Base-by-base conservation (phyloP, 2,797 vertebrate species). In the Lagorchestes hirsutus region DNA sequence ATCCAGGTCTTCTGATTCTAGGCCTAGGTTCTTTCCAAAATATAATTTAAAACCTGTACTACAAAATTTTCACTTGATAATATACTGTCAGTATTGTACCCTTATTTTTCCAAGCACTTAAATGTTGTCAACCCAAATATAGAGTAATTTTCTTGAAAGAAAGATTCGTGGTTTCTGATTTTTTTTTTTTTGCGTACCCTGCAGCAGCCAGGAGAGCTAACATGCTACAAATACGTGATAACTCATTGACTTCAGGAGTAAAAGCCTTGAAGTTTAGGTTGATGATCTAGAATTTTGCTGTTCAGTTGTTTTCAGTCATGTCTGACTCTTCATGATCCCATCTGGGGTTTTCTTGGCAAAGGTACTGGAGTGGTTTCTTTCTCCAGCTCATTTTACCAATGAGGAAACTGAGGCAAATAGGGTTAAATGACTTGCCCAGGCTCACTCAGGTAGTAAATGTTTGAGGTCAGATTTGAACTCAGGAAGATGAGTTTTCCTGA, bases 251-350 rank as follows among this genome's bases (percentile, higher is more conserved):
- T 55, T 94, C 52, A 92, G 50, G 5, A 91, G 5, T 94, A 91
- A 4, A 93, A 94, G n/a, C 54, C 18, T 24, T 95, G 50, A 97
- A 93, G 40, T 90, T 87, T n/a, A 18, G 6, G 52, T 94, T 59
- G 40, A 93, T 91, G 46, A 92, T 0, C 46, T 14, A 40, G 82
- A 94, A 67, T 67, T 67, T 67, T 67, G 62, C 14, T 16, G 3
- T 67, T 67, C 62, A 67, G 62, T 67, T 6, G 16, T 67, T 67
- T 67, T n/a, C 1, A 67, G 34, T 18, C 13, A 14, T n/a, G 14
- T 18, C 31, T 34, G 59, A 67, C 31, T 34, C 13, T n/a, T 67
- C 14, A n/a, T n/a, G 14, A 67, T 6, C 1, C 14, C 34, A 67
- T n/a, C 6, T n/a, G 14, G 4, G 11, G 4, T 62, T 62, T 67